phyloP scores from a whole-genome alignment of 2,797 vertebrate genomes.

The Oryzias sinensis region DNA sequence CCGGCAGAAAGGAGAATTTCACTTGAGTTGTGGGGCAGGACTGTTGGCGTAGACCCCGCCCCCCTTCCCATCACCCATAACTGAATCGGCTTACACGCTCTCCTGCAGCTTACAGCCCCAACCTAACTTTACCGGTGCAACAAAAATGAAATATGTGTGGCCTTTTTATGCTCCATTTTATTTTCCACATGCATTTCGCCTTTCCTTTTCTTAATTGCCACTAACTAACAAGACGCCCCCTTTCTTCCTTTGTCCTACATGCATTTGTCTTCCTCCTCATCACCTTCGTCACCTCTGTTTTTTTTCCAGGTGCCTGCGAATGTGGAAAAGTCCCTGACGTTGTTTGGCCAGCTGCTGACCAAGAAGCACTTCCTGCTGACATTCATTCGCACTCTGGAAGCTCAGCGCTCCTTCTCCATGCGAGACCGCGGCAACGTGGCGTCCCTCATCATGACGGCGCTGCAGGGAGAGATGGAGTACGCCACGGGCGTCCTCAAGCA shows the following conservation, averaged over 20 bases:
- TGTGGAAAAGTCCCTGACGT: conserved; percentile 92
- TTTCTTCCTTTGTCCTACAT: not conserved
- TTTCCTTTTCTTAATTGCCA: not conserved
- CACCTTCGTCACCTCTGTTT: conserved; percentile 16
- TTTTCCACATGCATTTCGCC: conserved; percentile 1
- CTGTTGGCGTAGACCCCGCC: too few species aligned
- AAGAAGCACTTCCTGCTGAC: conserved; percentile 98
- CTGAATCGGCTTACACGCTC: too few species aligned
- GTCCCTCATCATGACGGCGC: conserved; percentile 95
- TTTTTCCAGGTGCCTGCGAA: conserved; percentile 88
- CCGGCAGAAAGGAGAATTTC: too few species aligned
- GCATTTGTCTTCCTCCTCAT: conserved; percentile 13
- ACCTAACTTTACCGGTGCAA: too few species aligned
- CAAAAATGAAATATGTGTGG: too few species aligned
- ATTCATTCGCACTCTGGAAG: conserved; percentile 96
- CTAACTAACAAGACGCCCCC: conserved; percentile 3
- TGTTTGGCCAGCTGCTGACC: conserved; percentile 95
- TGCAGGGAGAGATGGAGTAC: conserved; percentile 98
- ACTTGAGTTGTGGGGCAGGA: too few species aligned
- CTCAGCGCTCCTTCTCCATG: conserved; percentile 97
- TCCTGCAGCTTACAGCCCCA: too few species aligned
- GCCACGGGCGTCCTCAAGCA: conserved; percentile 96
- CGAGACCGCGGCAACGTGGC: conserved; percentile 95
- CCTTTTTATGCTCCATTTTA: conserved; percentile 5
- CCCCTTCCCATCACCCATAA: too few species aligned